Percentiles rank a stretch among this genome's conserved stretches.
Evolutionary conservation across 2,113 vertebrate species (phyloP).

Genomic region (Anthoscopus minutus): DNA sequence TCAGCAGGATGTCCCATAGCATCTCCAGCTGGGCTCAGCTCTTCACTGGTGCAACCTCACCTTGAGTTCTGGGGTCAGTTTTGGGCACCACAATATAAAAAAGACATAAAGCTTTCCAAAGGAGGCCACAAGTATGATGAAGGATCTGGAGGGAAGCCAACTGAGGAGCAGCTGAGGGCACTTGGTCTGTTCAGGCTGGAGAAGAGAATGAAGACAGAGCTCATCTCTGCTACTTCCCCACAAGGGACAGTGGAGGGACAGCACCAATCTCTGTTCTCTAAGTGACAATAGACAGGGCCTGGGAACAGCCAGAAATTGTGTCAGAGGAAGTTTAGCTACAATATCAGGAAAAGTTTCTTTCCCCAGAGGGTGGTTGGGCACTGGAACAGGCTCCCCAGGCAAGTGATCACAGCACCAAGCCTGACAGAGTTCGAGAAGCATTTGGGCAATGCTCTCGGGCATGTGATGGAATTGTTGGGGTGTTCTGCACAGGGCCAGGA

Average conservation of each 20-base stretch:
- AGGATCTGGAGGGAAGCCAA: neutral
- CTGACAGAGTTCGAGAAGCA: neutral
- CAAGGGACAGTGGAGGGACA: rapidly evolving
- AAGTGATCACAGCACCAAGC: neutral
- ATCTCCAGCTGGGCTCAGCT: neutral
- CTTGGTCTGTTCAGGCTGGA: neutral
- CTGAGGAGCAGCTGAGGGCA: neutral
- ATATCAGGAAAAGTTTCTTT: neutral
- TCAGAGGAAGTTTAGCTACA: neutral
- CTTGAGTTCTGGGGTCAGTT: rapidly evolving
- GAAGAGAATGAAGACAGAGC: neutral
- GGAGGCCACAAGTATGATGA: neutral
- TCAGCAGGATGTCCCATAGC: neutral
- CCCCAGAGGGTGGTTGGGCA: neutral
- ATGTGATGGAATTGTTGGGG: neutral
- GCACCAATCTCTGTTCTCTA: no score
- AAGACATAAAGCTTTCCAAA: neutral
- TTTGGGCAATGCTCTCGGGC: neutral
- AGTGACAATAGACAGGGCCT: neutral
- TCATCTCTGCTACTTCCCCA: neutral
- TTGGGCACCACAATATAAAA: neutral
- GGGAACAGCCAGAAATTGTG: no score
- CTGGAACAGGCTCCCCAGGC: neutral
- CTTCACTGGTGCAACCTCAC: neutral
- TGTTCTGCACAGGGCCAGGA: neutral